Evolutionary conservation across 1,140 invertebrate species (phyloP).

Genomic region (Pseudomyrmex gracilis): DNA sequence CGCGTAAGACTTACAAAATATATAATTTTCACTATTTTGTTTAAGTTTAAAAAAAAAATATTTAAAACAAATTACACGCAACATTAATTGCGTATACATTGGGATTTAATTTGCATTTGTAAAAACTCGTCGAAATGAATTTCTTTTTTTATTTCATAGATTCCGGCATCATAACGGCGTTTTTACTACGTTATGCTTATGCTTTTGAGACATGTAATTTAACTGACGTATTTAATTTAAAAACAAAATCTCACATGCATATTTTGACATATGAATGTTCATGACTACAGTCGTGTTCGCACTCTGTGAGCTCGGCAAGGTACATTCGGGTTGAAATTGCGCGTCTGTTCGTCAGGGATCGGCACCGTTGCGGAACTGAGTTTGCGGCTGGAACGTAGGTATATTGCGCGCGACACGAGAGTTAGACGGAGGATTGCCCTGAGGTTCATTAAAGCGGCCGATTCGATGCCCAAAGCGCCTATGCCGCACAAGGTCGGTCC

Average conservation of each 20-base stretch:
- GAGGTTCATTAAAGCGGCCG: constrained; percentile 63
- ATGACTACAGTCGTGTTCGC: neutral
- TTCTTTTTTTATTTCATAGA: constrained; percentile 13
- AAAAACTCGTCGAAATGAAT: too few species aligned
- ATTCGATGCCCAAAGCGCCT: constrained; percentile 29
- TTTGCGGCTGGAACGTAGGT: constrained; percentile 60
- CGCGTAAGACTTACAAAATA: constrained; percentile 13
- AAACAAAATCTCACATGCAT: neutral
- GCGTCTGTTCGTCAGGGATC: constrained; percentile 67
- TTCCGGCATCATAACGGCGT: neutral
- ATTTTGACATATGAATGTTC: constrained; percentile 8
- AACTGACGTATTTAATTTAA: neutral
- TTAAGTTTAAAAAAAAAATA: too few species aligned
- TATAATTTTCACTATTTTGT: neutral
- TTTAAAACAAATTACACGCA: too few species aligned
- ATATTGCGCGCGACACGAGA: constrained; percentile 60
- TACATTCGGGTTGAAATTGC: constrained; percentile 61
- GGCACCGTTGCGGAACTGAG: constrained; percentile 57
- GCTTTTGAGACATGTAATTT: neutral
- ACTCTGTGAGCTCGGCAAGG: constrained; percentile 37
- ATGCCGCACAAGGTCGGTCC: constrained; percentile 3
- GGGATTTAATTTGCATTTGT: too few species aligned
- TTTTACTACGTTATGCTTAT: neutral
- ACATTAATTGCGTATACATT: too few species aligned
- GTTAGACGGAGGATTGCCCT: constrained; percentile 41